These are phyloP conservation scores for Tethea ocularis DNA, from an alignment of 2,888 invertebrate species.

Conservation along the genomic window DNA sequence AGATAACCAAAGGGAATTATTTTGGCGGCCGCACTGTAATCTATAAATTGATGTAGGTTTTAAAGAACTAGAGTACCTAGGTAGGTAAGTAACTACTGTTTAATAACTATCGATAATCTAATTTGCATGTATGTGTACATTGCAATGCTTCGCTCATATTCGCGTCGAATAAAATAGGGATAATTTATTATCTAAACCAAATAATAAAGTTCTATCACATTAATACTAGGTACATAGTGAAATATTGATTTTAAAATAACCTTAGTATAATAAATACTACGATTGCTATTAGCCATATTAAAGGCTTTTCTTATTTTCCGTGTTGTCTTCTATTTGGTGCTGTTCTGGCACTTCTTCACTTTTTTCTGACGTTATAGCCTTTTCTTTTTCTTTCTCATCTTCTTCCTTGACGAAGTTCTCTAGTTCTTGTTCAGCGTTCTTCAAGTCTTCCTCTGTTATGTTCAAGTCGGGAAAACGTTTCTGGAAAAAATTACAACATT, in stretches of 20 bases:
- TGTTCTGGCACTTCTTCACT: constrained; percentile 1
- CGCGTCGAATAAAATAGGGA: neutral
- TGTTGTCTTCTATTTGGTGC: constrained; percentile 3
- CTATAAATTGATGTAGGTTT: too few relatives aligned
- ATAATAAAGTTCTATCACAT: neutral
- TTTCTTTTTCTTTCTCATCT: constrained; percentile 31
- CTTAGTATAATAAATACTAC: constrained; percentile 11
- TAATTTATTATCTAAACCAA: too few relatives aligned
- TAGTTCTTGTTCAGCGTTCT: constrained; percentile 67
- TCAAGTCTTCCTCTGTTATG: constrained; percentile 74
- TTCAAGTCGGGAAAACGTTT: constrained; percentile 71
- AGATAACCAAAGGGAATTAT: too few relatives aligned
- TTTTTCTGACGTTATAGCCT: constrained; percentile 16
- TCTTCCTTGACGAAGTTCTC: constrained; percentile 65
- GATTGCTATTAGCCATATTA: constrained; percentile 29
- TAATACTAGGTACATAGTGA: neutral
- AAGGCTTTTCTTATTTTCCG: constrained; percentile 58
- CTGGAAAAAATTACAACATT: constrained; percentile 42
- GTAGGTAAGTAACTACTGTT: too few relatives aligned
- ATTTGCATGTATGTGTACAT: neutral
- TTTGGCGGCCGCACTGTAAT: too few relatives aligned
- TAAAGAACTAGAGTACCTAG: too few relatives aligned
- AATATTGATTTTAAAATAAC: neutral
- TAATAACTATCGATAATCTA: too few relatives aligned
- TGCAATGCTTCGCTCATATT: neutral